phyloP scores from a whole-genome alignment of 2,113 vertebrate species.

The Oreocharis arfaki region DNA sequence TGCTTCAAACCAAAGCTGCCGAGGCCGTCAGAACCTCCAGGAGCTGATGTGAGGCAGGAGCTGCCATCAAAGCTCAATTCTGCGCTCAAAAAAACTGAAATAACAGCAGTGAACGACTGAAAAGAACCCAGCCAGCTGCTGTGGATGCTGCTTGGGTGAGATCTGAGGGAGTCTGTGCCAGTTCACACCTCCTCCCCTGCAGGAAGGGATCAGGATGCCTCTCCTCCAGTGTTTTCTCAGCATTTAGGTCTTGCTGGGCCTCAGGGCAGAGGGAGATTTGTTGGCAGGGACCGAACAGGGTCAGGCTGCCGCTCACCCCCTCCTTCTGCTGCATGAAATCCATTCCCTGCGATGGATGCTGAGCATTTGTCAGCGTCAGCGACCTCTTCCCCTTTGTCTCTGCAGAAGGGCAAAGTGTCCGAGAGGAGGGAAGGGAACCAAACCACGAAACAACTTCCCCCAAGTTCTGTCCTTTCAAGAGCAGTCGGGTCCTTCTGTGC shows the following conservation, averaged over 20 bases:
- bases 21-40: neutral
- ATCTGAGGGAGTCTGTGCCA: neutral
- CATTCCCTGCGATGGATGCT: rapidly evolving
- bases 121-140: neutral
- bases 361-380: neutral
- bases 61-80: neutral
- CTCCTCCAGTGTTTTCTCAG: neutral
- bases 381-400: neutral
- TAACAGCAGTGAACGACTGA: neutral
- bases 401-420: neutral
- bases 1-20: neutral
- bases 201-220: neutral
- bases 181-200: neutral
- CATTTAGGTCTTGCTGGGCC: neutral
- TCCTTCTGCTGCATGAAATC: neutral
- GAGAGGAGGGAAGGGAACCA: neutral
- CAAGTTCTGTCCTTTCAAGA: neutral
- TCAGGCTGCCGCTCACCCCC: neutral
- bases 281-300: neutral
- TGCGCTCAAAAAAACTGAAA: neutral
- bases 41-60: neutral
- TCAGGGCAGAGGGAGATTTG: neutral
- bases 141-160: neutral
- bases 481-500: neutral
- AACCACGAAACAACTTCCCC: neutral